phyloP scores from a whole-genome alignment of 2,888 invertebrate genomes.

The Linyphia triangularis region DNA sequence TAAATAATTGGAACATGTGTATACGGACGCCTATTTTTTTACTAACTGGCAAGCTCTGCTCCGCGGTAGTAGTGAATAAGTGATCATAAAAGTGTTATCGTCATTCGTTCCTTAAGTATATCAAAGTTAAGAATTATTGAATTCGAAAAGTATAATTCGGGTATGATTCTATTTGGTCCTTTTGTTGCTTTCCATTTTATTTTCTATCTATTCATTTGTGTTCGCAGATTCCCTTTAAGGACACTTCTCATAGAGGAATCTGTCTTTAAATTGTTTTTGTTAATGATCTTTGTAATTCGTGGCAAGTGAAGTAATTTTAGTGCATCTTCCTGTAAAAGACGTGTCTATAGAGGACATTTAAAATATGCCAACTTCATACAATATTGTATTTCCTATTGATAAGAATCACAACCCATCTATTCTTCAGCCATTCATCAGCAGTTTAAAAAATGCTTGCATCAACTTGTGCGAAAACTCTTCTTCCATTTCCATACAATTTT shows the following conservation, averaged over 20 bases:
- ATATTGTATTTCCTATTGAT: not conserved
- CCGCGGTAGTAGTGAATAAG: not conserved
- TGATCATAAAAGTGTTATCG: not conserved
- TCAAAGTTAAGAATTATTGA: not conserved
- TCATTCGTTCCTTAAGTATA: not conserved
- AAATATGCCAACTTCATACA: not conserved
- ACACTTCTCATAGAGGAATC: constrained; percentile 54
- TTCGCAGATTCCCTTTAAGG: constrained; percentile 42
- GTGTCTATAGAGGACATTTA: not conserved
- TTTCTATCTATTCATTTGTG: constrained; percentile 37
- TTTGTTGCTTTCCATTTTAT: constrained; percentile 6
- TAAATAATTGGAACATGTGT: constrained; percentile 2
- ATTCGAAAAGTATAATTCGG: constrained; percentile 15
- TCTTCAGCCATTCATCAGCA: constrained; percentile 14
- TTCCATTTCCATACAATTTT: constrained; percentile 10
- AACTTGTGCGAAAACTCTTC: constrained; percentile 55
- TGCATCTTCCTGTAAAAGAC: not conserved
- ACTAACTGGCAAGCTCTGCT: not conserved
- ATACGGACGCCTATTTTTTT: constrained; percentile 2
- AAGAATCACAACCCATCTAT: not conserved
- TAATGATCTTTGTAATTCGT: not conserved
- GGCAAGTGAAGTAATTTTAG: not conserved
- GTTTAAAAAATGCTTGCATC: constrained; percentile 42
- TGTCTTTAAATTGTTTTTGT: not conserved
- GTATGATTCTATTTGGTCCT: constrained; percentile 1